Evolutionary conservation across 2,113 vertebrate species (phyloP).

Genomic region (Lophochroa leadbeateri): DNA sequence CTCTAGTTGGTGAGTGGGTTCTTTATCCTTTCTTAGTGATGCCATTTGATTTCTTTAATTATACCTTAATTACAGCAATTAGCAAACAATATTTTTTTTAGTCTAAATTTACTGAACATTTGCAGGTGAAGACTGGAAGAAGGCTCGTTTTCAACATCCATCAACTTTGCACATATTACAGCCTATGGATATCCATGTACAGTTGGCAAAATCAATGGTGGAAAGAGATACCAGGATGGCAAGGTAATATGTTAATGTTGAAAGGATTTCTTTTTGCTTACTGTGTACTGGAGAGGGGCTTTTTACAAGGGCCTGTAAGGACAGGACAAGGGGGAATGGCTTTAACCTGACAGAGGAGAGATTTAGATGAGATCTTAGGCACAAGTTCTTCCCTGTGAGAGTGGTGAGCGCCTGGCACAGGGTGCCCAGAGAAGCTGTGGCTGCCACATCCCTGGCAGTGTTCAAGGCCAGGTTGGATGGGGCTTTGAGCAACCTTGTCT

Average conservation of each 20-base stretch:
- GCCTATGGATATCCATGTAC: conserved; percentile 90
- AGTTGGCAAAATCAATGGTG: conserved; percentile 92
- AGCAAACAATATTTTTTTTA: neutral
- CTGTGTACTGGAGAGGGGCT: neutral
- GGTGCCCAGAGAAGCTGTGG: too few relatives aligned
- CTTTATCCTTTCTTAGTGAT: neutral
- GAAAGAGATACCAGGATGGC: conserved; percentile 92
- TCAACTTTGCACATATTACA: conserved; percentile 89
- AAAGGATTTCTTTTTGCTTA: neutral
- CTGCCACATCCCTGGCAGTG: neutral
- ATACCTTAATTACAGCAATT: neutral
- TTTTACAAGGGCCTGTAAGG: too few relatives aligned
- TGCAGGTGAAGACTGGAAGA: conserved; percentile 89
- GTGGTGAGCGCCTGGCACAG: too few relatives aligned
- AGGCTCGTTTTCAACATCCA: conserved; percentile 80
- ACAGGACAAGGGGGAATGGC: too few relatives aligned
- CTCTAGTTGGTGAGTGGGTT: neutral
- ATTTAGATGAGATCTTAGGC: too few relatives aligned
- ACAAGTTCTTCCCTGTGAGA: too few relatives aligned
- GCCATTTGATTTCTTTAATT: neutral
- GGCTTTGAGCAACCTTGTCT: neutral
- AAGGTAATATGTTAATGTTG: conserved; percentile 75
- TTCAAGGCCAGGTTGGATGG: neutral
- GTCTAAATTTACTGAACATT: neutral
- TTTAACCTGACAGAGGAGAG: too few relatives aligned